Base-by-base conservation (phyloP, 2,797 vertebrate species). In the Bryconaethiops microstoma region DNA sequence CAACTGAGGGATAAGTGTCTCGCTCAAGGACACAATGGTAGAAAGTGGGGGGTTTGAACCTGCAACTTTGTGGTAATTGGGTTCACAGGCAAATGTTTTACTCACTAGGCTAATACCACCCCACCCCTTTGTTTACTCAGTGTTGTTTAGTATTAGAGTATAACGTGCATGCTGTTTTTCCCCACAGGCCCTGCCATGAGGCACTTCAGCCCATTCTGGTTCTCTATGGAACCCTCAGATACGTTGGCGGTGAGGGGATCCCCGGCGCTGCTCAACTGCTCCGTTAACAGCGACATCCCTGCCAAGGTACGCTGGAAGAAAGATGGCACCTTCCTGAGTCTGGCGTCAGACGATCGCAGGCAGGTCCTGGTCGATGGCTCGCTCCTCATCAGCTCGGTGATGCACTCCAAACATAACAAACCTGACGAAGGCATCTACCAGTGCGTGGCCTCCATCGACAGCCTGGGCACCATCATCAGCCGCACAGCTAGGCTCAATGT, bases 361-460 rank as follows among this genome's bases (percentile, higher is more conserved):
- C 93, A 93, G 84, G 90, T 99, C 79, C 94, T 99, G 4, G 90
- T 95, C 0, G 96, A 98, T 10, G 98, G 98, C 62, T 97, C 97
- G 54, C 92, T 99, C 59, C 88, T 96, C 85, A 96, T 99, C 88
- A 92, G 85, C 85, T 95, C 88, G 0, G 96, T 99, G 87, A 93
- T 97, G 84, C 97, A 99, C 91, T 97, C 96, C 13, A 99, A 99
- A 87, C 97, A 99, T 86, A 98, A 98, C 80, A 99, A 98, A 86
- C 98, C 97, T 0, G 98, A 99, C n/a, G 98, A 99, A 88, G 98
- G 98, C 17, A 93, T 94, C 83, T 99, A 99, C 55, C 98, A 99
- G 83, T 99, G 98, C 1, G 96, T 98, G 55, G 97, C 97, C 59
- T 97, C 96, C 0, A 95, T 98, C 73, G 97, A 99, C 65, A 97